phyloP scores from a whole-genome alignment of 2,113 vertebrate genomes.

The Lynx canadensis region DNA sequence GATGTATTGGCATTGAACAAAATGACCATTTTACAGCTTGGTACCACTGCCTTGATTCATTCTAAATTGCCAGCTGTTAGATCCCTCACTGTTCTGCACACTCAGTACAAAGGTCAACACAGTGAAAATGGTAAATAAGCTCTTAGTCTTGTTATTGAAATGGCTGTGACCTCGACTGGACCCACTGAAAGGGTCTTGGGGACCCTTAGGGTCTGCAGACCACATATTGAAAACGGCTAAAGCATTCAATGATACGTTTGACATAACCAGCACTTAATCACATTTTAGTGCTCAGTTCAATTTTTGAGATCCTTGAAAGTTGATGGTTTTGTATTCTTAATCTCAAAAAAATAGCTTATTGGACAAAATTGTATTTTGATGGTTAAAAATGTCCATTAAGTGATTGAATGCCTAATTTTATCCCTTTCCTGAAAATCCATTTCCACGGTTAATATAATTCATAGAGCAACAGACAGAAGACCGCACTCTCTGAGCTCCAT shows the following conservation, averaged over 20 bases:
- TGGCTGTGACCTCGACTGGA: background rate
- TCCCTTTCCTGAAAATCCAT: background rate
- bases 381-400: background rate
- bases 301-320: background rate
- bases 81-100: background rate
- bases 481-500: background rate
- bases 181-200: background rate
- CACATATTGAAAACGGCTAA: background rate
- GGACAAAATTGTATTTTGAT: background rate
- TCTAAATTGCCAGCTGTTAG: background rate
- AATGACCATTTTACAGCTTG: fast-evolving
- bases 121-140: background rate
- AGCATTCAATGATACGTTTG: background rate
- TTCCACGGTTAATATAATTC: background rate
- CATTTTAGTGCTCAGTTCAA: background rate
- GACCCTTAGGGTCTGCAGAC: background rate
- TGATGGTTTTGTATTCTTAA: background rate
- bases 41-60: background rate
- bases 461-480: background rate
- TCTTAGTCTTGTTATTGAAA: background rate
- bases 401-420: background rate
- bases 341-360: background rate
- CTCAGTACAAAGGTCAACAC: background rate
- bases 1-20: background rate
- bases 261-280: background rate